Evolutionary conservation across 2,797 vertebrate genomes (phyloP).

Genomic region (Lacerta bilineata): DNA sequence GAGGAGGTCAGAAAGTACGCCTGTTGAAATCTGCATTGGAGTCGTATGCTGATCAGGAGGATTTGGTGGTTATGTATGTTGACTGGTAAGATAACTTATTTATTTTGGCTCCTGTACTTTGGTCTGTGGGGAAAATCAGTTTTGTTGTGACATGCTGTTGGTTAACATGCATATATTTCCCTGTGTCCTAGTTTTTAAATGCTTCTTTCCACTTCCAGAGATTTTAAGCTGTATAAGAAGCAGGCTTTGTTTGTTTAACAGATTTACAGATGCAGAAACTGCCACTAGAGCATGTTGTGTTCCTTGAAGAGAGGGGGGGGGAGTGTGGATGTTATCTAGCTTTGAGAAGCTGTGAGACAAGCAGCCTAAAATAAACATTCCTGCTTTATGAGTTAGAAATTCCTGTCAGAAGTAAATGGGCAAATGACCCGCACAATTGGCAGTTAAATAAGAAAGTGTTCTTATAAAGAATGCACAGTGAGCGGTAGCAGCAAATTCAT

Average conservation of each 20-base stretch:
- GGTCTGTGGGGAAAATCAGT: background rate
- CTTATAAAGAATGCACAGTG: background rate
- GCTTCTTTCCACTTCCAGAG: slow-evolving; percentile 59
- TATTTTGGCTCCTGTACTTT: slow-evolving; percentile 33
- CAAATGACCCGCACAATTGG: background rate
- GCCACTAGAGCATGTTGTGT: slow-evolving; percentile 27
- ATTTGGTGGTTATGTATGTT: slow-evolving; percentile 90
- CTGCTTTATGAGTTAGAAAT: background rate
- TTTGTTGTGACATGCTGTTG: slow-evolving; percentile 35
- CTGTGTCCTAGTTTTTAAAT: fast-evolving
- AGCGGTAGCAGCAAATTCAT: background rate
- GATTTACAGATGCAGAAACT: slow-evolving; percentile 54
- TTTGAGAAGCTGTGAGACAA: slow-evolving; percentile 29
- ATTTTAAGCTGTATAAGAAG: slow-evolving; percentile 30
- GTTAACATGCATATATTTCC: slow-evolving; percentile 29
- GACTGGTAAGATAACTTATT: slow-evolving; percentile 86
- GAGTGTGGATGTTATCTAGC: slow-evolving; percentile 45
- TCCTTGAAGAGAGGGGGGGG: background rate
- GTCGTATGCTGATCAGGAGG: slow-evolving; percentile 84
- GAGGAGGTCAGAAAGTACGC: slow-evolving; percentile 96
- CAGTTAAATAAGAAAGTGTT: slow-evolving; percentile 32
- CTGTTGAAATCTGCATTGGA: slow-evolving; percentile 91
- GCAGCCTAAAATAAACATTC: slow-evolving; percentile 21
- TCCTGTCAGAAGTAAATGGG: background rate
- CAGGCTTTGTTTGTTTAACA: fast-evolving